These are phyloP conservation scores for Oryctolagus cuniculus DNA, from an alignment of 2,113 vertebrate genomes.

Conservation along the genomic window mOryCun1.1 NC_091437.1:33327501-33328000, in stretches of 20 bases:
- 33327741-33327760: conserved; percentile 4
- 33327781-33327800: conserved; percentile 2
- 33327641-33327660: conserved; percentile 31
- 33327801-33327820: conserved; percentile 26
- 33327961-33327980: conserved; percentile 26
- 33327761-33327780: not conserved
- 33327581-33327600: not conserved
- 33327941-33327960: conserved; percentile 44
- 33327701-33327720: not conserved
- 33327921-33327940: conserved; percentile 66
- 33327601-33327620: not conserved
- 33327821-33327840: not conserved
- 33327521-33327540: not conserved
- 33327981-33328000: conserved; percentile 52
- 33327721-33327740: not conserved
- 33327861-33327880: conserved; percentile 41
- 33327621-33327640: not conserved
- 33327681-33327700: conserved; percentile 35
- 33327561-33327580: not conserved
- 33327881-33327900: conserved; percentile 59
- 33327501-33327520: not conserved
- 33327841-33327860: conserved; percentile 41
- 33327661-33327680: conserved; percentile 40
- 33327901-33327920: conserved; percentile 62
- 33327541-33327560: not conserved